phyloP scores from a whole-genome alignment of 2,888 invertebrate genomes.

The Morinoia aosen region DNA sequence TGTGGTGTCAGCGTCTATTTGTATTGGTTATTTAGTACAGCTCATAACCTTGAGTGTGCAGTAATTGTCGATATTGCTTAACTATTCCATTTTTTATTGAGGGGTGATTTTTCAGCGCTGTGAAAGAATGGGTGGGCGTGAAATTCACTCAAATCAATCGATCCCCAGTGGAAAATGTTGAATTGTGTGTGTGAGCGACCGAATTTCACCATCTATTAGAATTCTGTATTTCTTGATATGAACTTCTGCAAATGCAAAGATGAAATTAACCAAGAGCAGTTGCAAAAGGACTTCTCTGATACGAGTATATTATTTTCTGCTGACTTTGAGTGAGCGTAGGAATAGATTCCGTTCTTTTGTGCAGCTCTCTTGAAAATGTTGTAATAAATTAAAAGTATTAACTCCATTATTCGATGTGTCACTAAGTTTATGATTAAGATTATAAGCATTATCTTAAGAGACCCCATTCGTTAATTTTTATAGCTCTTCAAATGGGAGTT shows the following conservation, averaged over 20 bases:
- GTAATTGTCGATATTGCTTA: no score
- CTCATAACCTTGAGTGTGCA: neutral
- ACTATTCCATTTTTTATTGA: neutral
- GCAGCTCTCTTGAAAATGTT: neutral
- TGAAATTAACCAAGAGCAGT: neutral
- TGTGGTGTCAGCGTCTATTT: neutral
- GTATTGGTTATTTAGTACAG: neutral
- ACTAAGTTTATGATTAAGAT: no score
- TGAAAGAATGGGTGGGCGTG: neutral
- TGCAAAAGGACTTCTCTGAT: neutral
- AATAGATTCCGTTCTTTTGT: neutral
- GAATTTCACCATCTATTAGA: neutral
- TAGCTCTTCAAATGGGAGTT: no score
- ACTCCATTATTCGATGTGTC: no score
- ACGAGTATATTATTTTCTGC: neutral
- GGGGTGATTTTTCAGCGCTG: neutral
- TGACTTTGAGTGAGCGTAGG: neutral
- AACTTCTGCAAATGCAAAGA: neutral
- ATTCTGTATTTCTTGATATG: neutral
- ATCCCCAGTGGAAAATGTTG: no score
- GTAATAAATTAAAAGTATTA: no score
- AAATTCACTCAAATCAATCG: neutral
- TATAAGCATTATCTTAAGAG: no score
- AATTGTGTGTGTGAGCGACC: neutral
- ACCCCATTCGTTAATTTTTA: no score